Evolutionary conservation across 2,797 vertebrate genomes (phyloP), one percentile per base, ranked within the genome.

Genomic region (Echiichthys vipera): DNA sequence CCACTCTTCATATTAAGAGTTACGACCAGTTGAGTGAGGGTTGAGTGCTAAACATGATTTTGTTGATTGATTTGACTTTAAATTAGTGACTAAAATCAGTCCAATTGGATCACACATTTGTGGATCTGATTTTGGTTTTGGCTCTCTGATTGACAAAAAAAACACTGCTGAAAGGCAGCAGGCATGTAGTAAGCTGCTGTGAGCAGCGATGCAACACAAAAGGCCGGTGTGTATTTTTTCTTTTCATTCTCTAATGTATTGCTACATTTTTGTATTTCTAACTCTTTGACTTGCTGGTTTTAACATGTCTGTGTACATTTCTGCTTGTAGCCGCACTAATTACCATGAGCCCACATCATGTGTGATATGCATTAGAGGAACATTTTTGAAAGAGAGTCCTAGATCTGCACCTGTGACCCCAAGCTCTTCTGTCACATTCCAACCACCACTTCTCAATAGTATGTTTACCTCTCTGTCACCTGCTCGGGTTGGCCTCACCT

Each of bases 401-500:
- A 29, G 57, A 58, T 39, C 36, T 73, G 50, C 71, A 61, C 69
- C 42, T 77, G 61, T 71, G 65, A 78, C 58, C 25, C 39, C 29
- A 17, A 30, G 25, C 68, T 68, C 59, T 74, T 40, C 66, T 80
- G 80, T 77, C 54, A 65, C 55, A 71, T 77, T 79, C 68, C 39
- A 70, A 20, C 27, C 64, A 66, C 36, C 57, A 36, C 65, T 74
- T 57, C 27, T 54, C 30, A 71, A 2, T 0, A 71, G 65, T 72
- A n/a, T 77, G 49, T 85, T 74, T 65, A 49, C 67, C 56, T 77
- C 24, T 63, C 30, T 74, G 56, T 86, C 74, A 85, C 68, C 80
- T 68, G 81, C 65, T 67, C 36, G 1, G 55, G 25, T 75, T 71
- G 69, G 82, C 74, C 74, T 88, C 87, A 85, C 80, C 80, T 85